phyloP scores from a whole-genome alignment of 2,113 vertebrate genomes.

The Syrmaticus mikado region DNA sequence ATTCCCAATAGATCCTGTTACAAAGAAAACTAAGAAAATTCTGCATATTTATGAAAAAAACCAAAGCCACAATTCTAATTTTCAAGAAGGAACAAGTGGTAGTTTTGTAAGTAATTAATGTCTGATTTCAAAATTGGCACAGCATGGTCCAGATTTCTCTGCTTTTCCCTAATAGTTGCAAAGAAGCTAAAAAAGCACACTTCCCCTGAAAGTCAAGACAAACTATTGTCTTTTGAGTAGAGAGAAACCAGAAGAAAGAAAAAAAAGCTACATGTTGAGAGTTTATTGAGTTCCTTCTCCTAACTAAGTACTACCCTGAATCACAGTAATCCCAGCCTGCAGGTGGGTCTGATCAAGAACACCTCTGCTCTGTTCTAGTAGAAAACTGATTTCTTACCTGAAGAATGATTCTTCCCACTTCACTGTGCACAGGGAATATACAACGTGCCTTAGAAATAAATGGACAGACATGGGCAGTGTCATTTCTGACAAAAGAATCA shows the following conservation, averaged over 20 bases:
- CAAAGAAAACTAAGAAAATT: background rate
- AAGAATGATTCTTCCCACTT: background rate
- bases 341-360: background rate
- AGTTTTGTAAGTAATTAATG: background rate
- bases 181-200: background rate
- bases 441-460: background rate
- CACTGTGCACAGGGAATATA: background rate
- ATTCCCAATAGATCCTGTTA: background rate
- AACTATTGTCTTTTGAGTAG: background rate
- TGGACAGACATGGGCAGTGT: background rate
- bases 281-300: background rate
- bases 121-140: background rate
- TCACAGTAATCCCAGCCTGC: background rate
- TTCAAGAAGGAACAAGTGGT: background rate
- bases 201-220: background rate
- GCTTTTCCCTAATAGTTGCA: background rate
- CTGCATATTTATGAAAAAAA: background rate
- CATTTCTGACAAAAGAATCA: background rate
- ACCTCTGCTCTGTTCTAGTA: background rate
- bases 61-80: background rate
- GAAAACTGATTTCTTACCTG: background rate
- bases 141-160: background rate
- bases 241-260: background rate
- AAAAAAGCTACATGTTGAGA: background rate
- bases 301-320: background rate